phyloP scores from a whole-genome alignment of 2,113 vertebrate species.

The Leptobrachium leishanense region DNA sequence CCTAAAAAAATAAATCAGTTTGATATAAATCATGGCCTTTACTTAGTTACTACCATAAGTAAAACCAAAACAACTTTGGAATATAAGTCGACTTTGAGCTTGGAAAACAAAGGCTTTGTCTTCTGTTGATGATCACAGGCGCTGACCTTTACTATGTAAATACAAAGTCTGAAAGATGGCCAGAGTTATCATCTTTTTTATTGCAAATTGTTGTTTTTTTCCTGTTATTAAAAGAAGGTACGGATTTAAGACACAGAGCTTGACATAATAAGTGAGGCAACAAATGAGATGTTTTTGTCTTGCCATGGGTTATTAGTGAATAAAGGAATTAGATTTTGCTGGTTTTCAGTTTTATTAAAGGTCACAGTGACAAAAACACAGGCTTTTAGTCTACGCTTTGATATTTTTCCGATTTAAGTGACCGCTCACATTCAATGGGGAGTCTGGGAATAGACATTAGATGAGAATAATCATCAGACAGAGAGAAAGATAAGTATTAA shows the following conservation, averaged over 20 bases:
- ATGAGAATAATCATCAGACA: no score
- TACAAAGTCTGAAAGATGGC: neutral
- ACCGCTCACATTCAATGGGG: no score
- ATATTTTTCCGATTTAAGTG: no score
- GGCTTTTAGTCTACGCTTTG: no score
- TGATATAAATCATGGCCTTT: neutral
- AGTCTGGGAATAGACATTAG: no score
- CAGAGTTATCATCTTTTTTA: neutral
- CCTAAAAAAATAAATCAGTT: neutral
- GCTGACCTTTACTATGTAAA: constrained; percentile 18
- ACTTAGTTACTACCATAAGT: neutral
- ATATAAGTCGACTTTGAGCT: neutral
- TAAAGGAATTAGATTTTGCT: neutral
- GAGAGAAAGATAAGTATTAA: no score
- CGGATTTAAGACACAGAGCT: neutral
- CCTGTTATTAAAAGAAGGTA: neutral
- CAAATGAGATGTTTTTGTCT: neutral
- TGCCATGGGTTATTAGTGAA: neutral
- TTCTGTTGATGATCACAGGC: neutral
- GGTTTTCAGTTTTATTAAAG: neutral
- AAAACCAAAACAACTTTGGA: neutral
- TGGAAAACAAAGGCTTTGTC: neutral
- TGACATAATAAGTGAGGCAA: neutral
- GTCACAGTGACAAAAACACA: neutral
- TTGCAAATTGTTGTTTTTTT: neutral